These are phyloP conservation scores for Andrena camellia DNA, from an alignment of 2,888 invertebrate species.

Conservation along the genomic window DNA sequence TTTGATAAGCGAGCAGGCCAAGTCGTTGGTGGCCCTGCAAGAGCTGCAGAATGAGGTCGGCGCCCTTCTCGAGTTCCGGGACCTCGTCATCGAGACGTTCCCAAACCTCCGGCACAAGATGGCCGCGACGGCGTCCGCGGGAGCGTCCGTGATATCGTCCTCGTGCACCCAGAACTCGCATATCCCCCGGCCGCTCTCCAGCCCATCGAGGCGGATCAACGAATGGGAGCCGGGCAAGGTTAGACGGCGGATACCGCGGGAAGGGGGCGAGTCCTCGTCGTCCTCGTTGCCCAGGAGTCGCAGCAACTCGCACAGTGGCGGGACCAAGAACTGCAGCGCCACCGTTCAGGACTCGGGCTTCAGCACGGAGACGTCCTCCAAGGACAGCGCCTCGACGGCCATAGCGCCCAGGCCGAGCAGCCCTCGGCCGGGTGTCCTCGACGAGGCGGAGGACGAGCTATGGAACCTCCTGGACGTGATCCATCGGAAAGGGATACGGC, in stretches of 20 bases:
- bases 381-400: conserved; percentile 90
- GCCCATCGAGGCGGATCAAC: conserved; percentile 83
- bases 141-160: conserved; percentile 87
- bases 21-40: conserved; percentile 93
- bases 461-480: conserved; percentile 95
- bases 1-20: conserved; percentile 95
- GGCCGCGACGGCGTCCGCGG: conserved; percentile 87
- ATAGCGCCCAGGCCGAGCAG: conserved; percentile 80
- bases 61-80: conserved; percentile 95
- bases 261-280: conserved; percentile 81
- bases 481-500: conserved; percentile 91
- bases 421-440: conserved; percentile 81
- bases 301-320: conserved; percentile 88
- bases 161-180: conserved; percentile 83
- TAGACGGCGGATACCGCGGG: conserved; percentile 86
- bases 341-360: conserved; percentile 94
- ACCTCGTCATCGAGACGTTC: conserved; percentile 97
- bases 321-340: conserved; percentile 88
- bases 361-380: conserved; percentile 95
- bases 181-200: conserved; percentile 82
- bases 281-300: conserved; percentile 87
- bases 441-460: conserved; percentile 91
- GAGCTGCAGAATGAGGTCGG: conserved; percentile 98
- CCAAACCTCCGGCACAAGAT: conserved; percentile 95
- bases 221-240: conserved; percentile 95